These are phyloP conservation scores for Pangasianodon hypophthalmus DNA, from an alignment of 2,113 vertebrate species.

Conservation along the genomic window DNA sequence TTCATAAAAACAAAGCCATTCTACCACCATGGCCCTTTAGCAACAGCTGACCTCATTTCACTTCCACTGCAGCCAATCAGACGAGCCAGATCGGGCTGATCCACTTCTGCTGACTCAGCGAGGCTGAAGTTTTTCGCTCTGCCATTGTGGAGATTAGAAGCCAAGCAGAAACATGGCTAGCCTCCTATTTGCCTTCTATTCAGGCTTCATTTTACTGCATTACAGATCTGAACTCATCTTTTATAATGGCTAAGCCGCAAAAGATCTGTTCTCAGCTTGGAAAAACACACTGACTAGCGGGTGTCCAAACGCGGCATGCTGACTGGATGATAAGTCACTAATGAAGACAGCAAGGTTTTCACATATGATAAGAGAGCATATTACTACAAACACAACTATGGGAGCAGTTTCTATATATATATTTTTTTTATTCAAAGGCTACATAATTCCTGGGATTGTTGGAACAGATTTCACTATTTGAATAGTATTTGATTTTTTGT, in stretches of 20 bases:
- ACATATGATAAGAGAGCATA: neutral
- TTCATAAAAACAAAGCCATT: slow-evolving; percentile 32
- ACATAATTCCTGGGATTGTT: neutral
- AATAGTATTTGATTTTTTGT: neutral
- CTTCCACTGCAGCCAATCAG: slow-evolving; percentile 56
- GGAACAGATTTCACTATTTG: neutral
- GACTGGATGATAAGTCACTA: slow-evolving; percentile 24
- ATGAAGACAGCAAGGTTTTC: neutral
- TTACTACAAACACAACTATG: neutral
- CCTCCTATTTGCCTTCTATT: slow-evolving; percentile 44
- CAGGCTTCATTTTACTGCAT: slow-evolving; percentile 15
- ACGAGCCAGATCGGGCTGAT: slow-evolving; percentile 43
- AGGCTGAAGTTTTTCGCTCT: slow-evolving; percentile 48
- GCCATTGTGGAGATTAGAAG: slow-evolving; percentile 45
- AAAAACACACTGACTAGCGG: slow-evolving; percentile 6
- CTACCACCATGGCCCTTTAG: slow-evolving; percentile 61
- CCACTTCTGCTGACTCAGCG: slow-evolving; percentile 64
- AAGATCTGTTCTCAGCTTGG: neutral
- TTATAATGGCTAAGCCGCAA: slow-evolving; percentile 7
- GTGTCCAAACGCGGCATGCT: neutral
- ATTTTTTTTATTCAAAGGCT: neutral
- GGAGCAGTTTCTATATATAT: no score
- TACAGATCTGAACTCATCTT: neutral
- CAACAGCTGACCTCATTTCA: slow-evolving; percentile 64
- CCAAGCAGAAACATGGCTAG: neutral